Base-by-base conservation (phyloP, 1,140 invertebrate genomes). In the Stegodyphus dumicola region DNA sequence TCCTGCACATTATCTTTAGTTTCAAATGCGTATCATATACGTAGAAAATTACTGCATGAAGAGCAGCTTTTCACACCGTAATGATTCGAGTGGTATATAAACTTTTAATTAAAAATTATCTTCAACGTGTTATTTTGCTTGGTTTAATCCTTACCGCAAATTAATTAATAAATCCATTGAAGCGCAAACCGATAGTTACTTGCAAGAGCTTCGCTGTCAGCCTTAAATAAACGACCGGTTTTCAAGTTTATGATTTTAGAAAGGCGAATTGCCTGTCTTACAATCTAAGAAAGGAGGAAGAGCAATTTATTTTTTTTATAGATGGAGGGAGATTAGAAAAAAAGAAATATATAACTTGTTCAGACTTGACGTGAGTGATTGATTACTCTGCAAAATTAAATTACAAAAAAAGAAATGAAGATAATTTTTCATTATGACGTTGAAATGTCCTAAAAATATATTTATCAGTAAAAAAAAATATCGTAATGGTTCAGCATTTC, bases 191-290 rank as follows among this genome's bases (percentile, higher is more conserved):
- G 56, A 79, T 79, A 70, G 77, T 67, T 79, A 79, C 17, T 52
- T 70, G 52, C 17, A 15, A 79, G 18, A 17, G 53, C 70, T n/a
- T 70, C 18, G 66, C 66, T 79, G 77, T 53, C 77, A 79, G 70
- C 77, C 13, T 17, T 52, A 79, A 70, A 79, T 60, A 79, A 79
- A 79, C 53, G 77, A 79, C 49, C 65, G n/a, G 60, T 53, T 56
- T 70, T 49, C 33, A 79, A 79, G 77, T 79, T 79, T 79, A 79
- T 79, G 66, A 70, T 79, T 79, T 79, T 52, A 51, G 51, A 79
- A 52, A 7, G 13, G 17, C 17, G 10, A 49, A 7, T 51, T 73
- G 48, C 54, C 54, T 13, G 6, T 18, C 17, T 52, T 67, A 33
- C 7, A 48, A 0, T 48, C 33, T 33, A 3, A 3, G 33, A 33